phyloP scores from a whole-genome alignment of 2,797 vertebrate species.

The Lindbergichthys nudifrons region DNA sequence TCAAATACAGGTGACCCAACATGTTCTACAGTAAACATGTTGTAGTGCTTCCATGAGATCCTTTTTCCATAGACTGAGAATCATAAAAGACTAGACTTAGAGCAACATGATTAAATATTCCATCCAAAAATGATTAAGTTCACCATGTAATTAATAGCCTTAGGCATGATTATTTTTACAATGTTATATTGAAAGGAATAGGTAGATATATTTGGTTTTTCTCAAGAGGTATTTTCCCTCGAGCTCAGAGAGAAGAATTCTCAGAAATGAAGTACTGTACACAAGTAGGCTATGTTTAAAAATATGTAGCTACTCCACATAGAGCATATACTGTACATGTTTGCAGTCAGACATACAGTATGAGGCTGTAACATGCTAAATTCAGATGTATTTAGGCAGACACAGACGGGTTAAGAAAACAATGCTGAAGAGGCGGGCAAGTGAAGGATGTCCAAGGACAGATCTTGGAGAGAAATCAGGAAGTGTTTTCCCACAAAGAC shows the following conservation, averaged over 20 bases:
- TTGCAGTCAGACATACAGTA: conserved; percentile 6
- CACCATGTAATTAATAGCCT: conserved; percentile 74
- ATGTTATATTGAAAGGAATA: conserved; percentile 58
- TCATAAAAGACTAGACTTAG: conserved; percentile 51
- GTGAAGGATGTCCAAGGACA: conserved; percentile 74
- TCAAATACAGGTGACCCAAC: conserved; percentile 38
- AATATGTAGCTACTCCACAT: conserved; percentile 8
- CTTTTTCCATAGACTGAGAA: conserved; percentile 37
- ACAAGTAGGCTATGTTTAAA: conserved; percentile 46
- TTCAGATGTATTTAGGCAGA: too few species aligned
- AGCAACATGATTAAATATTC: conserved; percentile 70
- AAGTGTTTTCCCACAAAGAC: conserved; percentile 82
- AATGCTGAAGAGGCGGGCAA: conserved; percentile 37
- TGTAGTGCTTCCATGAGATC: conserved; percentile 1
- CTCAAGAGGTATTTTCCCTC: conserved; percentile 61
- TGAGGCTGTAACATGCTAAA: neutral
- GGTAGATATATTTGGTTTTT: conserved; percentile 70
- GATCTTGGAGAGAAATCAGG: conserved; percentile 80
- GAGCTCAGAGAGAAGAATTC: conserved; percentile 45
- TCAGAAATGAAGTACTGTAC: conserved; percentile 26
- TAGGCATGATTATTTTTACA: conserved; percentile 70
- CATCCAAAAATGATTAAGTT: conserved; percentile 74
- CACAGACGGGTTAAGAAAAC: neutral
- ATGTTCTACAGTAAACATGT: conserved; percentile 6
- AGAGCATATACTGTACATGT: conserved; percentile 4